Base-by-base conservation (phyloP, 2,888 invertebrate genomes). In the Theretra japonica region DNA sequence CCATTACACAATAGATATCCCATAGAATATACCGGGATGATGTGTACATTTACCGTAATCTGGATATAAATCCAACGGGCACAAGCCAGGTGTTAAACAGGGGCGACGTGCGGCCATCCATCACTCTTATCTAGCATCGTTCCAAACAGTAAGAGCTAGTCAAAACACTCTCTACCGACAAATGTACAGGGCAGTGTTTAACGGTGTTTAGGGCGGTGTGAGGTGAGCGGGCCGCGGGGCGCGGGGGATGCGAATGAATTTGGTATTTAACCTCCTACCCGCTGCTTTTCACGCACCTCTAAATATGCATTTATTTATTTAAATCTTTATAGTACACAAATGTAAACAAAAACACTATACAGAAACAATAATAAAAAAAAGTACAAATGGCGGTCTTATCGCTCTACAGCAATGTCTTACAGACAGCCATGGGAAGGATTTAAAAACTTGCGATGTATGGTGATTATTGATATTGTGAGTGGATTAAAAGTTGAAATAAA, bases 11-110 rank as follows among this genome's bases (percentile, higher is more conserved):
- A 33, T 21, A 58, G 15, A 11, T 23, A 17, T 48, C 23, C 21
- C 19, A 30, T 60, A 7, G 60, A 65, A 23, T 6, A 23, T 41
- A 41, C 65, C 48, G 41, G 41, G 21, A 53, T 53, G 4, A 23
- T 23, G 4, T 48, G 48, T 7, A 62, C 41, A 65, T 65, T 41
- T 23, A 21, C 23, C n/a, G 17, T 48, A 21, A 48, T 21, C 4
- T 21, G 5, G 23, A 65, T 23, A 65, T 65, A 48, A 65, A 65
- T 65, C 48, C 48, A 48, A 65, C 41, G 41, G 41, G 15, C 65
- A 48, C 33, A 41, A 17, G 11, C 65, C 65, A 65, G 65, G 65
- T 65, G 65, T 65, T 65, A 65, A 65, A 65, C 65, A 65, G 41
- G 33, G 41, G 21, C 41, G 65, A 48, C 65, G 17, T 23, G 21